Conservation (phyloP, 2,888 invertebrate species). For the Brachypterus glaber region DNA sequence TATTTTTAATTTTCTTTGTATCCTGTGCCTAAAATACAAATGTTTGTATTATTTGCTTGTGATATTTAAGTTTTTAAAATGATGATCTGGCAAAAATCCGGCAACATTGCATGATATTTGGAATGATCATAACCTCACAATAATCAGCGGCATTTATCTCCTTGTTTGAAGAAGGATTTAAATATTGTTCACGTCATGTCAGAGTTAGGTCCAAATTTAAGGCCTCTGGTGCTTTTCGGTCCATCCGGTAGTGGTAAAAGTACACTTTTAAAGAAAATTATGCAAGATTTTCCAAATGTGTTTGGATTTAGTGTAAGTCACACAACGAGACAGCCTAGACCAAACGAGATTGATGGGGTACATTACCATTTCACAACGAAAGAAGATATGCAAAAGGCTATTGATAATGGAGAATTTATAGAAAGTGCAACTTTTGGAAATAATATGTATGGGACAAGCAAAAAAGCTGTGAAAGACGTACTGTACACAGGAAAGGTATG, state of each 20-base stretch:
- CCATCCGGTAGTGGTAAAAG: conserved; percentile 97
- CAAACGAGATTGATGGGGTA: conserved; percentile 65
- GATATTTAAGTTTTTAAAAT: too few relatives aligned
- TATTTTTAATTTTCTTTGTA: too few relatives aligned
- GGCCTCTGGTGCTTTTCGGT: conserved; percentile 85
- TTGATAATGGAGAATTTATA: conserved; percentile 76
- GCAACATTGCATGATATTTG: too few relatives aligned
- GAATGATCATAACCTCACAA: too few relatives aligned
- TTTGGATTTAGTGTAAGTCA: conserved; percentile 97
- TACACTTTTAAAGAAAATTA: conserved; percentile 76
- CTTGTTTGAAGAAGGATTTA: too few relatives aligned
- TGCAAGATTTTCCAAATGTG: conserved; percentile 76
- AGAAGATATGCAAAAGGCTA: conserved; percentile 64
- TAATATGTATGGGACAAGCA: conserved; percentile 95
- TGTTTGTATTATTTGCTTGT: too few relatives aligned
- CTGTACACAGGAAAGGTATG: conserved; percentile 57
- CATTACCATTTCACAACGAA: conserved; percentile 81
- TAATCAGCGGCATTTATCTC: too few relatives aligned
- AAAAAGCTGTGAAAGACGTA: conserved; percentile 74
- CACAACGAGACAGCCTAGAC: conserved; percentile 70
- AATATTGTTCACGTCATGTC: too few relatives aligned
- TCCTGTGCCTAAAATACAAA: too few relatives aligned
- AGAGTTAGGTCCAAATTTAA: too few relatives aligned
- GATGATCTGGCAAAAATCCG: too few relatives aligned
- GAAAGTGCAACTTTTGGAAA: conserved; percentile 88